Conservation (phyloP, 2,888 invertebrate genomes). For the Uloborus plumipes region DNA sequence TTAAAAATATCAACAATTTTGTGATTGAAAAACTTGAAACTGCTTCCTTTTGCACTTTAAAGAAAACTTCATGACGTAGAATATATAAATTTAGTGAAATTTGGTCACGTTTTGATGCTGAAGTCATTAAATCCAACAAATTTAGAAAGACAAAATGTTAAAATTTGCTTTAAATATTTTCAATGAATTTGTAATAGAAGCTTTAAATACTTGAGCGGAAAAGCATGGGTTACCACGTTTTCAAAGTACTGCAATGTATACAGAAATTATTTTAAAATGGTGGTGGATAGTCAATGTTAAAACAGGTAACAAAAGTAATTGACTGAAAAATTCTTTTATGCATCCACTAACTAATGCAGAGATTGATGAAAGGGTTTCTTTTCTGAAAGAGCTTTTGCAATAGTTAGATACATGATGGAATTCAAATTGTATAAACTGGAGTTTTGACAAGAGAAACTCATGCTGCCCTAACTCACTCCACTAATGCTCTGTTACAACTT, state of each 20-base stretch:
- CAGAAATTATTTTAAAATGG: conserved; percentile 16
- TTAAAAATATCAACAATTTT: not conserved
- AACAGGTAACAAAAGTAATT: not conserved
- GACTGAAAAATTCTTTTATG: not conserved
- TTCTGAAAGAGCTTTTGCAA: conserved; percentile 3
- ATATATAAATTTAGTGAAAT: conserved; percentile 4
- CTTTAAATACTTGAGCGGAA: not conserved
- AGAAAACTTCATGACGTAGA: not conserved
- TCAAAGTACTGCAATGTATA: not conserved
- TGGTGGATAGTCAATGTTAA: conserved; percentile 16
- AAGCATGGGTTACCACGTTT: not conserved
- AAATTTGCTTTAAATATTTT: conserved; percentile 15
- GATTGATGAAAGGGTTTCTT: not conserved
- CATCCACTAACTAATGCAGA: not conserved
- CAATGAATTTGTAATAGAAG: conserved; percentile 1
- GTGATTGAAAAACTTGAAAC: not conserved
- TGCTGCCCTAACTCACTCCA: too few relatives aligned
- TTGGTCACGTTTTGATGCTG: conserved; percentile 12
- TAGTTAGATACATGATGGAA: conserved; percentile 11
- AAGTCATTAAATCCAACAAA: conserved; percentile 21
- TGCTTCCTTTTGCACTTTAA: conserved; percentile 15
- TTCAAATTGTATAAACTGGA: not conserved
- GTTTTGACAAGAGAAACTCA: not conserved
- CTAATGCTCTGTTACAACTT: too few relatives aligned
- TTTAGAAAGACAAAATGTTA: conserved; percentile 19